Evolutionary conservation across 2,888 invertebrate genomes (phyloP).

Genomic region (Lordiphosa andalusiaca): DNA sequence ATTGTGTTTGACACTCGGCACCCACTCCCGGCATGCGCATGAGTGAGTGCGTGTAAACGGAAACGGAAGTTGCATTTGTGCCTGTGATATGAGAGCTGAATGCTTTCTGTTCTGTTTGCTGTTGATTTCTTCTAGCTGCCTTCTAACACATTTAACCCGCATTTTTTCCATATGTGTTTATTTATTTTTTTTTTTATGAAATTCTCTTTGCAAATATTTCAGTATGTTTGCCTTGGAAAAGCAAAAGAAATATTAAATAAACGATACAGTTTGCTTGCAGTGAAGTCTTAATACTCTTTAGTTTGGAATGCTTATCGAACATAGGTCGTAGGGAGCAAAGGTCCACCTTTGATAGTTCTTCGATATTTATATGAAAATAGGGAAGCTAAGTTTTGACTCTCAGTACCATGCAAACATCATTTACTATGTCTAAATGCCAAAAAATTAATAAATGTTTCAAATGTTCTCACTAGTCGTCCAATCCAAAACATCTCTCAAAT

Average conservation of each 20-base stretch:
- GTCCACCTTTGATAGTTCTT: too few species aligned
- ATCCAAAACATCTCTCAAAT: not conserved
- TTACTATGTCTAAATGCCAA: too few species aligned
- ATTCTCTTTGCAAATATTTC: constrained; percentile 49
- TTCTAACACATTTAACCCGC: constrained; percentile 36
- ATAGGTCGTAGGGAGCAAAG: too few species aligned
- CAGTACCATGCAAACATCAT: not conserved
- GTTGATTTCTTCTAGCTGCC: constrained; percentile 29
- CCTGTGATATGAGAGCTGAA: constrained; percentile 57
- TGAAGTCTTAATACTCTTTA: constrained; percentile 24
- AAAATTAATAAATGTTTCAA: not conserved
- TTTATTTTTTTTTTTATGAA: constrained; percentile 17
- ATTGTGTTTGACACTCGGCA: constrained; percentile 60
- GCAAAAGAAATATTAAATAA: constrained; percentile 13
- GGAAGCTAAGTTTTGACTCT: not conserved
- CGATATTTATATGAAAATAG: too few species aligned
- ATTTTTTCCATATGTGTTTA: constrained; percentile 27
- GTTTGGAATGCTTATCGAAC: too few species aligned
- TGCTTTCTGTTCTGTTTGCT: constrained; percentile 28
- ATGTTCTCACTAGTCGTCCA: not conserved
- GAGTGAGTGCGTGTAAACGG: constrained; percentile 28
- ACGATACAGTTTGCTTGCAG: constrained; percentile 3
- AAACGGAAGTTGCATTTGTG: constrained; percentile 66
- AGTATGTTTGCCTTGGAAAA: constrained; percentile 37
- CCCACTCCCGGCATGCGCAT: not conserved